Evolutionary conservation across 1,140 invertebrate species (phyloP).

Genomic region (Babylonia areolata): DNA sequence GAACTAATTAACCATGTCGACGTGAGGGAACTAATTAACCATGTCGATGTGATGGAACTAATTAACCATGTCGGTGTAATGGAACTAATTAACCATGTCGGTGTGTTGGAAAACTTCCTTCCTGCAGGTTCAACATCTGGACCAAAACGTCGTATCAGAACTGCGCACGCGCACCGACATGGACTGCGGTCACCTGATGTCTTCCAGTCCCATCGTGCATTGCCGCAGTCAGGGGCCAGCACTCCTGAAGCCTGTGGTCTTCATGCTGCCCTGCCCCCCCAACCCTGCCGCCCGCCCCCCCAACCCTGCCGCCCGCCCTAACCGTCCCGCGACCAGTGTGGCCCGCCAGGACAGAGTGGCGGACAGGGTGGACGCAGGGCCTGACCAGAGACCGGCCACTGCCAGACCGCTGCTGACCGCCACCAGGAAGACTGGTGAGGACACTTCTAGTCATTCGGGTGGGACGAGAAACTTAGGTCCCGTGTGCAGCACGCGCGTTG

Average conservation of each 20-base stretch:
- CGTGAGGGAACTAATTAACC: too few species aligned
- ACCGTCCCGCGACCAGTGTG: conserved; percentile 43
- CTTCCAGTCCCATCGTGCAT: conserved; percentile 59
- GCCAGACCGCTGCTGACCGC: conserved; percentile 16
- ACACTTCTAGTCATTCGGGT: too few species aligned
- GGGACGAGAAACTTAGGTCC: too few species aligned
- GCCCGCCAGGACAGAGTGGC: background rate
- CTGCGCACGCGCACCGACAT: conserved; percentile 44
- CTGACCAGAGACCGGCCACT: conserved; percentile 15
- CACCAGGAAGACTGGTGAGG: background rate
- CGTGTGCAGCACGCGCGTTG: too few species aligned
- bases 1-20: too few species aligned
- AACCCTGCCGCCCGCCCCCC: conserved; percentile 48
- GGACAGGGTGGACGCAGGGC: background rate
- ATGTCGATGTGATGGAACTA: too few species aligned
- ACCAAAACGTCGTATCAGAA: conserved; percentile 51
- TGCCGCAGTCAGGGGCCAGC: conserved; percentile 35
- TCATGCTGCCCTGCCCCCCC: conserved; percentile 58
- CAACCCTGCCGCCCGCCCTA: conserved; percentile 46
- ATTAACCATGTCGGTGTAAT: too few species aligned
- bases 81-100: too few species aligned
- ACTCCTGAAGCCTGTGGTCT: conserved; percentile 51
- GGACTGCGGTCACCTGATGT: conserved; percentile 53
- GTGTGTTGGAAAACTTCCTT: background rate
- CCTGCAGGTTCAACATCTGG: conserved; percentile 61